These are phyloP conservation scores for Elaphurus davidianus DNA, from an alignment of 2,113 vertebrate species.

Conservation along the genomic window DNA sequence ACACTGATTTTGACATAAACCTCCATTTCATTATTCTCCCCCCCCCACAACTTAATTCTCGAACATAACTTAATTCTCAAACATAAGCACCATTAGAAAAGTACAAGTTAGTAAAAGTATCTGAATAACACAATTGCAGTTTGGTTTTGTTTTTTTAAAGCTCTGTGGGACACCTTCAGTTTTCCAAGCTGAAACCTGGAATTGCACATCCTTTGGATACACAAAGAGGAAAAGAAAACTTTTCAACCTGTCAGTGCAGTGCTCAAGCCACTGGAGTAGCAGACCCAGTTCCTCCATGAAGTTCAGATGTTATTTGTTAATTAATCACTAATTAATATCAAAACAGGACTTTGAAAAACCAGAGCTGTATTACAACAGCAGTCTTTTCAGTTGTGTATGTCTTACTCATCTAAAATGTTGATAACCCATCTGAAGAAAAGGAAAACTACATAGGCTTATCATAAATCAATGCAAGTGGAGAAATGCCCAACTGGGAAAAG, in stretches of 20 bases:
- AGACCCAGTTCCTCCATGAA: not conserved
- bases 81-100: constrained; percentile 40
- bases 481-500: not conserved
- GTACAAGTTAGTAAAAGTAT: constrained; percentile 39
- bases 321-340: not conserved
- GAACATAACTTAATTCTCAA: not conserved
- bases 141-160: constrained; percentile 15
- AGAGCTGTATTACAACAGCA: not conserved
- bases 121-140: not conserved
- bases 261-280: not conserved
- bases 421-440: not conserved
- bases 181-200: not conserved
- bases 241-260: not conserved
- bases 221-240: not conserved
- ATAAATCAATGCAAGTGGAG: not conserved
- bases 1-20: not conserved
- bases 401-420: not conserved
- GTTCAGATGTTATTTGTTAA: not conserved
- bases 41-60: not conserved
- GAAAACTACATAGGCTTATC: not conserved
- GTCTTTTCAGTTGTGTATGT: not conserved
- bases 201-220: not conserved
- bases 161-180: not conserved
- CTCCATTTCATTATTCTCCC: constrained; percentile 14
- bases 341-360: not conserved